A percentile compares a stretch with the other conserved stretches of the same genome.
These are phyloP conservation scores for Panthera uncia DNA, from an alignment of 2,113 vertebrate species.

Conservation along the genomic window DNA sequence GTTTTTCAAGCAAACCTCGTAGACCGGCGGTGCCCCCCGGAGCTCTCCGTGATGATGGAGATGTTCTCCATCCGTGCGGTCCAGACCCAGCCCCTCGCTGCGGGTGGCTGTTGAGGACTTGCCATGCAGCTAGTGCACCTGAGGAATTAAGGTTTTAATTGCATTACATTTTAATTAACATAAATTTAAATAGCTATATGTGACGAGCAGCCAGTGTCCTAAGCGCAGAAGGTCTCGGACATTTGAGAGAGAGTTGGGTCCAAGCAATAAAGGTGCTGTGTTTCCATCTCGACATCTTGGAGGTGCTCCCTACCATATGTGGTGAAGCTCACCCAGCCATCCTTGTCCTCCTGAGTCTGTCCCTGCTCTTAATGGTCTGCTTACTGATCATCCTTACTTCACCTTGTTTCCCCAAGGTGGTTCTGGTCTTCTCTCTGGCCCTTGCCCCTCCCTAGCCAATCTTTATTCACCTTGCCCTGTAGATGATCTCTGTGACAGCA, in stretches of 20 bases:
- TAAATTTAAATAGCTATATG: rapidly evolving
- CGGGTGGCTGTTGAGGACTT: rapidly evolving
- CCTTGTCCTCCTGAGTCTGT: background rate
- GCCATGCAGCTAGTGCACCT: rapidly evolving
- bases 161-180: background rate
- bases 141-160: background rate
- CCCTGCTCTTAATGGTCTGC: background rate
- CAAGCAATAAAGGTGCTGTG: rapidly evolving
- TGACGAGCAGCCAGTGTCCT: background rate
- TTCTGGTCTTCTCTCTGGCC: background rate
- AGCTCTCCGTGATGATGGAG: background rate
- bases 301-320: rapidly evolving
- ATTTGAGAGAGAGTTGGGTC: background rate
- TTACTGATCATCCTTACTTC: background rate
- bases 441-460: background rate
- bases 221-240: background rate
- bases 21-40: background rate
- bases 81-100: rapidly evolving
- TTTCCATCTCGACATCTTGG: background rate
- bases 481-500: background rate
- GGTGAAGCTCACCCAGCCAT: rapidly evolving
- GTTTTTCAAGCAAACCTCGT: background rate
- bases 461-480: too few species aligned
- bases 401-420: background rate
- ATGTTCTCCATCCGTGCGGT: rapidly evolving